These are phyloP conservation scores for Schlechtendalia chinensis DNA, from an alignment of 1,140 invertebrate species.

Conservation along the genomic window DNA sequence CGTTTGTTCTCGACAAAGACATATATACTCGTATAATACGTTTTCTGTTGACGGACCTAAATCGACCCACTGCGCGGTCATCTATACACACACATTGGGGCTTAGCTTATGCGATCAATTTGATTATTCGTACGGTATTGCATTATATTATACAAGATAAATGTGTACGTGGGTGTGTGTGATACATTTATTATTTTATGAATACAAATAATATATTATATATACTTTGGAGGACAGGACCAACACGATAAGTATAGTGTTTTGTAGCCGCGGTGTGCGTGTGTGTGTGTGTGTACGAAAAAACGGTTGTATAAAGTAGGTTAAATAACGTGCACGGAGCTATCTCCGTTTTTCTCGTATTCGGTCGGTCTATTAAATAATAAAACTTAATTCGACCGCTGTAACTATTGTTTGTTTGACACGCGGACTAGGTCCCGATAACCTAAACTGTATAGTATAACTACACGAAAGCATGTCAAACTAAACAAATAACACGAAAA, in stretches of 20 bases:
- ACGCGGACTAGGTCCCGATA: not conserved
- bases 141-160: conserved; percentile 1
- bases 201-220: not conserved
- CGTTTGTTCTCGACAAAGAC: conserved; percentile 7
- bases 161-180: not conserved
- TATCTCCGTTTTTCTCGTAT: not conserved
- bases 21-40: no score
- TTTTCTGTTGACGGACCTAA: not conserved
- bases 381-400: conserved; percentile 9
- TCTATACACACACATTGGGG: no score
- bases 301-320: conserved; percentile 10
- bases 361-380: conserved; percentile 2
- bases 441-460: not conserved
- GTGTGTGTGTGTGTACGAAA: not conserved
- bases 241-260: conserved; percentile 22
- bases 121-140: conserved; percentile 37
- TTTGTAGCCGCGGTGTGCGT: not conserved
- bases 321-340: not conserved
- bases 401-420: not conserved
- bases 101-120: conserved; percentile 10
- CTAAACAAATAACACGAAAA: conserved; percentile 1
- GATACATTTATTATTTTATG: no score
- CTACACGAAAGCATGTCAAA: not conserved
- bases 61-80: not conserved
- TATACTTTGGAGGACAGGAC: conserved; percentile 15